Percentiles rank a stretch among this genome's conserved stretches.
phyloP scores from a whole-genome alignment of 2,797 vertebrate species.

The Enteromius afrohamiltoni region DNA sequence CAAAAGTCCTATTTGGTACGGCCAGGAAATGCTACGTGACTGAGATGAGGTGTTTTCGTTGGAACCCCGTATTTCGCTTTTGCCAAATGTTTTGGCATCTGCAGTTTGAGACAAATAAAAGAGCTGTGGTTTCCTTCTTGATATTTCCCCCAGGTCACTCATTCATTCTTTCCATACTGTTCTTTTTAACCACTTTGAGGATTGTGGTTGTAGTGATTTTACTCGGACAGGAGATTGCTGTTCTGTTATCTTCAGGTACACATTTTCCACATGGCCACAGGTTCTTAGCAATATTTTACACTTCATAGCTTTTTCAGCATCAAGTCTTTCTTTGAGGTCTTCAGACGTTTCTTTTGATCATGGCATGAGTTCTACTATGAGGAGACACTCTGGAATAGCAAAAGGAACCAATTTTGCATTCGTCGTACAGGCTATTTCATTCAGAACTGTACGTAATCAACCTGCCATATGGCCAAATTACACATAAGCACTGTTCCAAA shows the following conservation, averaged over 20 bases:
- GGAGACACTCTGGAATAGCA: background rate
- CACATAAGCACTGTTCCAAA: background rate
- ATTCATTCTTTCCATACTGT: background rate
- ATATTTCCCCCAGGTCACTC: background rate
- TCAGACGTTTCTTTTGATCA: background rate
- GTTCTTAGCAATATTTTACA: background rate
- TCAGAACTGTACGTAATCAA: background rate
- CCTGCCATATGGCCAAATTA: constrained; percentile 10
- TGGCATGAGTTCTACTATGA: background rate
- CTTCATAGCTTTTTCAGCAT: constrained; percentile 3
- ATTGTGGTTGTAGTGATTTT: background rate
- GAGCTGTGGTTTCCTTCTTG: background rate
- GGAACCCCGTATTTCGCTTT: background rate
- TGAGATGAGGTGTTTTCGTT: background rate
- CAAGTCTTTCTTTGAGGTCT: background rate
- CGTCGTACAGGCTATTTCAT: background rate
- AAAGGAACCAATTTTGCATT: background rate
- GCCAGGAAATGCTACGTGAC: background rate
- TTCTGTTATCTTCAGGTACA: constrained; percentile 22
- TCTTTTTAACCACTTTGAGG: background rate
- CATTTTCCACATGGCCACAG: constrained; percentile 12
- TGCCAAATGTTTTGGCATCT: constrained; percentile 1
- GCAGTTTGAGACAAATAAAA: background rate
- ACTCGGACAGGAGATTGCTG: background rate
- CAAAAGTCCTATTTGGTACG: background rate